Conservation (phyloP, 2,113 vertebrate species). For the Cochlearius cochlearius region DNA sequence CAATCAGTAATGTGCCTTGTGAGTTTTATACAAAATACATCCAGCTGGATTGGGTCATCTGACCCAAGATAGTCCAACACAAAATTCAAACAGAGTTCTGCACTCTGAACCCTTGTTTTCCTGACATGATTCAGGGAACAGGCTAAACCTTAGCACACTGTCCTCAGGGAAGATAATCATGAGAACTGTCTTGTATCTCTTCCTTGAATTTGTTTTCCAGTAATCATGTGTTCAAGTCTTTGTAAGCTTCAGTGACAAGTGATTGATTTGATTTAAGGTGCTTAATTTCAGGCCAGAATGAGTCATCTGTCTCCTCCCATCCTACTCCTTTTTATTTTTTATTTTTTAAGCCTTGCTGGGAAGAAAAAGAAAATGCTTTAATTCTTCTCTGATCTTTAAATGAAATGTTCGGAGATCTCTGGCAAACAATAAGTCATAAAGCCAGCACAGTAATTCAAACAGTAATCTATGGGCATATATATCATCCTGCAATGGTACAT, state of each 20-base stretch:
- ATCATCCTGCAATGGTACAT: conserved; percentile 82
- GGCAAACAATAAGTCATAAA: conserved; percentile 85
- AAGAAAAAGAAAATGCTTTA: conserved; percentile 68
- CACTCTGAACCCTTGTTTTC: neutral
- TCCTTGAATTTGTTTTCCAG: conserved; percentile 28
- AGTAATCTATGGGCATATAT: conserved; percentile 82
- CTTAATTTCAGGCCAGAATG: conserved; percentile 59
- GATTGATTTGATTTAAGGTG: conserved; percentile 57
- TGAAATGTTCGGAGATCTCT: conserved; percentile 71
- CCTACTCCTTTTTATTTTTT: neutral
- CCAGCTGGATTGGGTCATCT: neutral
- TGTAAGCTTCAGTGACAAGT: conserved; percentile 21
- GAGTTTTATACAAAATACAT: neutral
- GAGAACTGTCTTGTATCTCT: neutral
- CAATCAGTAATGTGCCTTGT: neutral
- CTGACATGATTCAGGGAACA: neutral
- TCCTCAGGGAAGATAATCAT: neutral
- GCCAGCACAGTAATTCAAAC: conserved; percentile 74
- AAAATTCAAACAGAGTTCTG: neutral
- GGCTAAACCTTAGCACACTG: neutral
- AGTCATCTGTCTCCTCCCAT: neutral
- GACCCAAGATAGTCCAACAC: neutral
- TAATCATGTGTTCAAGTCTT: conserved; percentile 29
- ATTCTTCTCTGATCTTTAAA: conserved; percentile 78
- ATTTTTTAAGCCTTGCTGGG: conserved; percentile 1